These are phyloP conservation scores for Acronicta leporina DNA, from an alignment of 2,888 invertebrate species.

Conservation along the genomic window DNA sequence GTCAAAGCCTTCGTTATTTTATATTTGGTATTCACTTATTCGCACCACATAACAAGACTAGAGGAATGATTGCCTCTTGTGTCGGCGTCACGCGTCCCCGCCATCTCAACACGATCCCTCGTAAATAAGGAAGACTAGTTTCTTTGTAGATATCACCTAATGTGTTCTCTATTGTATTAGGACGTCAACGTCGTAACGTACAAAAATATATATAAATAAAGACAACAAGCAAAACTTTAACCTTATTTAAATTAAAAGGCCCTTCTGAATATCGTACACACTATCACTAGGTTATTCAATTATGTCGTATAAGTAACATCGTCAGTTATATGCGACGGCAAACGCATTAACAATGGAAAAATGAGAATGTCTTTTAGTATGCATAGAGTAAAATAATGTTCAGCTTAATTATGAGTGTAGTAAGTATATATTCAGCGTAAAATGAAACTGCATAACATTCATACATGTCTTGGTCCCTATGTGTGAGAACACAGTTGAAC, in stretches of 20 bases:
- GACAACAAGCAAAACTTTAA: constrained; percentile 84
- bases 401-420: constrained; percentile 47
- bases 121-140: constrained; percentile 88
- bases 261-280: constrained; percentile 80
- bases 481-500: constrained; percentile 64
- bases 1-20: constrained; percentile 84
- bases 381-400: constrained; percentile 57
- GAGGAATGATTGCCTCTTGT: constrained; percentile 88
- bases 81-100: constrained; percentile 68
- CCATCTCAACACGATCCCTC: constrained; percentile 68
- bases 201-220: constrained; percentile 85
- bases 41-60: constrained; percentile 88
- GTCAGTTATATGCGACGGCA: constrained; percentile 65
- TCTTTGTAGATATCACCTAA: constrained; percentile 87
- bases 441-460: constrained; percentile 59
- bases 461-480: constrained; percentile 76
- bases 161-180: constrained; percentile 79
- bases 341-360: constrained; percentile 69
- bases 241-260: constrained; percentile 85
- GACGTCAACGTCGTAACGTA: constrained; percentile 78
- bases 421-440: constrained; percentile 52
- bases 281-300: constrained; percentile 74
- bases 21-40: constrained; percentile 87
- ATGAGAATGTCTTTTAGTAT: constrained; percentile 80
- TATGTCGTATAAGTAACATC: constrained; percentile 67